Evolutionary conservation across 2,888 invertebrate species (phyloP).

Genomic region (Xanthia icteritia): DNA sequence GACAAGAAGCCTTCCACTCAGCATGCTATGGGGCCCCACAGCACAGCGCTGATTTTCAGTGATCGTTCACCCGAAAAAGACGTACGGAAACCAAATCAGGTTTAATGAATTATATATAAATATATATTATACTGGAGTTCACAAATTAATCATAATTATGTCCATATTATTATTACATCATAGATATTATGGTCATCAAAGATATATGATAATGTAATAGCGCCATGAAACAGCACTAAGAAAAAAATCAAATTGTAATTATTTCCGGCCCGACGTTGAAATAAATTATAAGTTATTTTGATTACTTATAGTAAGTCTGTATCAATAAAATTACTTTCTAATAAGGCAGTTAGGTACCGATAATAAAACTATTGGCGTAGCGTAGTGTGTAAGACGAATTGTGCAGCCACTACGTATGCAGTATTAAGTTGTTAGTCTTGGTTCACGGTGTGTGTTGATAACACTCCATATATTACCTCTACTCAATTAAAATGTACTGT

Average conservation of each 20-base stretch:
- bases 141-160: background rate
- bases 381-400: slow-evolving; percentile 33
- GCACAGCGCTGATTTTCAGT: too few species aligned
- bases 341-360: background rate
- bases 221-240: background rate
- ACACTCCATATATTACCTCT: background rate
- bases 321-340: slow-evolving; percentile 11
- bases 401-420: background rate
- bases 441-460: slow-evolving; percentile 28
- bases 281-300: background rate
- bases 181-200: background rate
- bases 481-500: background rate
- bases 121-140: background rate
- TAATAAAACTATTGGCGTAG: slow-evolving; percentile 1
- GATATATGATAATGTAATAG: background rate
- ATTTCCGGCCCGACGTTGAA: background rate
- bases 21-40: too few species aligned
- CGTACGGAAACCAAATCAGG: too few species aligned
- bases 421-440: slow-evolving; percentile 18
- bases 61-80: too few species aligned
- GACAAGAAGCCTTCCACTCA: too few species aligned
- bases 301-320: background rate
- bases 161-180: too few species aligned
- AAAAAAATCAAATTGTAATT: background rate
- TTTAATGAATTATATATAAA: too few species aligned